A percentile compares a stretch with the other conserved stretches of the same genome.
These are phyloP conservation scores for Nematopogon swammerdamellus DNA, from an alignment of 2,888 invertebrate genomes.

Conservation along the genomic window DNA sequence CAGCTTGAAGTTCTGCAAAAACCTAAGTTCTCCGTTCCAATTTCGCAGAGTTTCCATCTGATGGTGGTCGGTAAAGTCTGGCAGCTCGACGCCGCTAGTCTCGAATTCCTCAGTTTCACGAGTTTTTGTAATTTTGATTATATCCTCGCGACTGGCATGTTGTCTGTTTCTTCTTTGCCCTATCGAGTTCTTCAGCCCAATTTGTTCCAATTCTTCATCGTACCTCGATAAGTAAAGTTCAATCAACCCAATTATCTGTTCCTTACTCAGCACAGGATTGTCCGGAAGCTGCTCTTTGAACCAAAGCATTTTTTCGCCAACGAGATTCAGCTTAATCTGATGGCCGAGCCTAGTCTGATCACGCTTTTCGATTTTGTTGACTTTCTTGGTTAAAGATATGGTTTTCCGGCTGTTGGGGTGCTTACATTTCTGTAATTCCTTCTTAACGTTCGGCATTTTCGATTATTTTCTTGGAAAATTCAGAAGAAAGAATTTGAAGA, in stretches of 20 bases:
- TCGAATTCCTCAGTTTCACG: conserved; percentile 72
- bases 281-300: conserved; percentile 65
- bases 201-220: conserved; percentile 76
- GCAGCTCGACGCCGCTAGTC: conserved; percentile 76
- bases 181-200: conserved; percentile 73
- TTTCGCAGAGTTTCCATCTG: conserved; percentile 58
- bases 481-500: no score
- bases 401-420: conserved; percentile 88
- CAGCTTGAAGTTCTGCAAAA: conserved; percentile 64
- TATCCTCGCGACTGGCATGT: conserved; percentile 76
- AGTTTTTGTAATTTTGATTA: conserved; percentile 72
- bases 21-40: conserved; percentile 68
- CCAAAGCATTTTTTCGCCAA: conserved; percentile 78
- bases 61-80: conserved; percentile 60
- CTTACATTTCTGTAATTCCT: conserved; percentile 53
- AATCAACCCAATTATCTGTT: conserved; percentile 58
- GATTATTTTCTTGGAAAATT: no score
- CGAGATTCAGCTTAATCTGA: conserved; percentile 67
- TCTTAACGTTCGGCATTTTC: conserved; percentile 39
- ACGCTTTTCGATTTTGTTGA: conserved; percentile 60
- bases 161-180: conserved; percentile 72
- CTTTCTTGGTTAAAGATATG: conserved; percentile 65
- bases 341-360: conserved; percentile 62
- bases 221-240: conserved; percentile 56
- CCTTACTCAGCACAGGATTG: conserved; percentile 51